Base-by-base conservation (phyloP, 1,140 invertebrate genomes). In the Drosophila bipectinata region DNA sequence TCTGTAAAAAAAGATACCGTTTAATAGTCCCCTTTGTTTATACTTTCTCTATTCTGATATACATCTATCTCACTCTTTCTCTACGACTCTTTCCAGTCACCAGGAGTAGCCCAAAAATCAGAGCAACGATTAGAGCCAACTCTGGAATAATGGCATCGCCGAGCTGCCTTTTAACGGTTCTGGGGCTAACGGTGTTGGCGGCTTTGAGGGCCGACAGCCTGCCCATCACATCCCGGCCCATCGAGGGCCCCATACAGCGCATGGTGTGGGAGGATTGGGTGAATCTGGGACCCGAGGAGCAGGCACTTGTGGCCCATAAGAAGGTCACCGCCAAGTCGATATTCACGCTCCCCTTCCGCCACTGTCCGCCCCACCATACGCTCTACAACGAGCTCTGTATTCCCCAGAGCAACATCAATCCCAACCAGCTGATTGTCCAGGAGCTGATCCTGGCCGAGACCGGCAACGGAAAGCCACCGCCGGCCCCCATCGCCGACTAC, bases 241-340 rank as follows among this genome's bases (percentile, higher is more conserved):
- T 91, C 21, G 90, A 91, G 72, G 84, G 82, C 51, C 91, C 89
- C 21, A 84, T 78, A 1, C 90, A 91, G 68, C 60, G 88, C n/a
- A 55, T 91, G 57, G 90, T 89, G 8, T 91, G 90, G 90, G 69
- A 91, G 48, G 89, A 89, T 8, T 91, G 89, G 88, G 64, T 91
- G n/a, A 73, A 75, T 9, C 49, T 91, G 51, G 76, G 80, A 1
- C 76, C 68, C 6, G 84, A 87, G 32, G 74, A 88, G 26, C 72
- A 77, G n/a, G 77, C 79, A 10, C 62, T 74, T 34, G 74, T 81
- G 47, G 91, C 90, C 72, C 73, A 84, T 28, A 90, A 91, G 49
- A 91, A 91, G 58, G 84, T 91, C 32, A 91, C 87, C 10, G 89
- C 90, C 44, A 91, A 91, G 47, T 91, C 90, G 24, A 91, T 91